Evolutionary conservation across 2,797 vertebrate genomes (phyloP).

Genomic region (Melanotaenia boesemani): DNA sequence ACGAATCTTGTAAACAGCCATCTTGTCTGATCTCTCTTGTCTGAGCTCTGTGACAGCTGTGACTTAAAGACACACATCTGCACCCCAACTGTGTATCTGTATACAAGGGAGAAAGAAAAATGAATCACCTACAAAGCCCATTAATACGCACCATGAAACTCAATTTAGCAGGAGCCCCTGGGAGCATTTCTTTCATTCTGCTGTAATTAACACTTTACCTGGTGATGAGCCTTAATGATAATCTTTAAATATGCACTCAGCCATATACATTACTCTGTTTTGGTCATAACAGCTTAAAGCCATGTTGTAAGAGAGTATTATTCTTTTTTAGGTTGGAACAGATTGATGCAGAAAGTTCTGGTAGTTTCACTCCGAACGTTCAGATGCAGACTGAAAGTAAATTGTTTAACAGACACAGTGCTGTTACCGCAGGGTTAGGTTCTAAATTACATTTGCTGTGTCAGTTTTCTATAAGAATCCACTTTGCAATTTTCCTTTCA

Average conservation of each 20-base stretch:
- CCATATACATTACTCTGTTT: constrained; percentile 34
- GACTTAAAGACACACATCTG: constrained; percentile 31
- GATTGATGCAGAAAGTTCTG: constrained; percentile 16
- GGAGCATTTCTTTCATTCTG: constrained; percentile 53
- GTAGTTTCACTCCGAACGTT: constrained; percentile 19
- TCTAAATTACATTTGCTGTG: neutral
- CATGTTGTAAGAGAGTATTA: constrained; percentile 38
- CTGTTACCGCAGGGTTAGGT: neutral
- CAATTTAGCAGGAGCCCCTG: constrained; percentile 36
- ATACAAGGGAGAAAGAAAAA: constrained; percentile 10
- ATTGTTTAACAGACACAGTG: neutral
- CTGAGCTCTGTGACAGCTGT: constrained; percentile 48
- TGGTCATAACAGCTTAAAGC: constrained; percentile 30
- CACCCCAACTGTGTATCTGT: neutral
- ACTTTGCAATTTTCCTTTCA: neutral
- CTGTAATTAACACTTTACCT: constrained; percentile 68
- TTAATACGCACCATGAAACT: constrained; percentile 53
- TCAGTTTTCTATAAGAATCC: neutral
- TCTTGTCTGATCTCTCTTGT: neutral
- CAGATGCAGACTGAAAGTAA: constrained; percentile 9
- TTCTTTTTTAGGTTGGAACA: constrained; percentile 37
- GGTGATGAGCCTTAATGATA: constrained; percentile 42
- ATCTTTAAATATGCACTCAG: constrained; percentile 44
- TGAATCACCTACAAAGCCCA: constrained; percentile 24
- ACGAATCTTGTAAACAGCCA: neutral